Evolutionary conservation across 2,113 vertebrate genomes (phyloP).

Genomic region (Ia io): DNA sequence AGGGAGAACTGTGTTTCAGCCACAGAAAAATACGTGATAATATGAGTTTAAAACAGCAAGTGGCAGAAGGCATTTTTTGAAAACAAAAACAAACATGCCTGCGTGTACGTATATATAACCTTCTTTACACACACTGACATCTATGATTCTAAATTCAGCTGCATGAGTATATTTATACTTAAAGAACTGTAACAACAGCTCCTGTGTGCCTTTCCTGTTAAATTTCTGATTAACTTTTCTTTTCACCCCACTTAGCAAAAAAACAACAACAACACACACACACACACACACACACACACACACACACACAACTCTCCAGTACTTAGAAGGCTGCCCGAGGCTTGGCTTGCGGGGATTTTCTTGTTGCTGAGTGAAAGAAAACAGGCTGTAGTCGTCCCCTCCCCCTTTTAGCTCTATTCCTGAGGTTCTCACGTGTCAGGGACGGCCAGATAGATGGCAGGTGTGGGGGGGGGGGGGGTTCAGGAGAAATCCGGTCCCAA

Average conservation of each 20-base stretch:
- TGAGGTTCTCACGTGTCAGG: constrained; percentile 45
- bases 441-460: background rate
- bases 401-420: background rate
- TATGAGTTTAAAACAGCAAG: background rate
- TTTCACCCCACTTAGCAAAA: background rate
- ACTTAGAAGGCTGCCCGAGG: background rate
- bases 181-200: background rate
- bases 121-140: background rate
- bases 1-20: background rate
- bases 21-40: background rate
- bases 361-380: background rate
- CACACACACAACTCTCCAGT: background rate
- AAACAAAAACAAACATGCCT: background rate
- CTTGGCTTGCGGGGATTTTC: constrained; percentile 12
- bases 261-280: too few species aligned
- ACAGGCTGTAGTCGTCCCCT: background rate
- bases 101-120: background rate
- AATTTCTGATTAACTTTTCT: background rate
- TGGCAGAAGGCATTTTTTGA: background rate
- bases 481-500: background rate
- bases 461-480: too few species aligned
- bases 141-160: background rate
- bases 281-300: too few species aligned
- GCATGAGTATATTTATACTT: background rate
- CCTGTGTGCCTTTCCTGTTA: background rate